Evolutionary conservation across 2,113 vertebrate species (phyloP).

Genomic region (Anoplopoma fimbria): DNA sequence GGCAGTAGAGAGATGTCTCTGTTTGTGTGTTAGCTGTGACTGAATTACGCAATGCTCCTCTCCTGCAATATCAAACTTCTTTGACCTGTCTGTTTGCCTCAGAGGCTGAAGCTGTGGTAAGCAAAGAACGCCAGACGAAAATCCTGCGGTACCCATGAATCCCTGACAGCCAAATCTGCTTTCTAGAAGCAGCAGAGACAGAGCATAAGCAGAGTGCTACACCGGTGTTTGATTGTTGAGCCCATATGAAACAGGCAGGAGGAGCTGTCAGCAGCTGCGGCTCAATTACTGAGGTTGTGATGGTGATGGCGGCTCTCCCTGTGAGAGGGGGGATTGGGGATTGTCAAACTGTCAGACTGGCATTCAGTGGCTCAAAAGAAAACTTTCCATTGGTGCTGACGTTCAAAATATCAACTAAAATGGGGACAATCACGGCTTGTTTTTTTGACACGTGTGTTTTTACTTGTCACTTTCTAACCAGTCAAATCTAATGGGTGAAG

Average conservation of each 20-base stretch:
- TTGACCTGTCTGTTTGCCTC: constrained; percentile 8
- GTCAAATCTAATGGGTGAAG: constrained; percentile 31
- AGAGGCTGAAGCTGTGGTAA: constrained; percentile 1
- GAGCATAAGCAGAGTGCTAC: constrained; percentile 29
- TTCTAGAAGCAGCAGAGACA: constrained; percentile 20
- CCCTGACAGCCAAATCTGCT: constrained; percentile 52
- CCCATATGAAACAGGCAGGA: constrained; percentile 56
- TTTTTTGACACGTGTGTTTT: not conserved
- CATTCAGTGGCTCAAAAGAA: constrained; percentile 54
- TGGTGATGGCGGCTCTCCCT: constrained; percentile 46
- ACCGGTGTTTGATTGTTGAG: constrained; percentile 53
- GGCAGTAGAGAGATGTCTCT: not conserved
- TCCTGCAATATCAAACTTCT: constrained; percentile 20
- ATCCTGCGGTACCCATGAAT: constrained; percentile 37
- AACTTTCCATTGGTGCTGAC: constrained; percentile 47
- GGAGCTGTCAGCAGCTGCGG: constrained; percentile 60
- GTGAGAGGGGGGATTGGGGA: constrained; percentile 58
- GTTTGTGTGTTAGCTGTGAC: constrained; percentile 2
- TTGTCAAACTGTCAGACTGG: constrained; percentile 59
- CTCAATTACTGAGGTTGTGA: constrained; percentile 70
- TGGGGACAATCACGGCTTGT: constrained; percentile 16
- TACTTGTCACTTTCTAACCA: constrained; percentile 29
- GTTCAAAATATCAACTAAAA: constrained; percentile 53
- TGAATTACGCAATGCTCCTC: not conserved
- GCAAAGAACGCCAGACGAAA: not conserved